Base-by-base conservation (phyloP, 2,113 vertebrate species). In the Cinclus cinclus region DNA sequence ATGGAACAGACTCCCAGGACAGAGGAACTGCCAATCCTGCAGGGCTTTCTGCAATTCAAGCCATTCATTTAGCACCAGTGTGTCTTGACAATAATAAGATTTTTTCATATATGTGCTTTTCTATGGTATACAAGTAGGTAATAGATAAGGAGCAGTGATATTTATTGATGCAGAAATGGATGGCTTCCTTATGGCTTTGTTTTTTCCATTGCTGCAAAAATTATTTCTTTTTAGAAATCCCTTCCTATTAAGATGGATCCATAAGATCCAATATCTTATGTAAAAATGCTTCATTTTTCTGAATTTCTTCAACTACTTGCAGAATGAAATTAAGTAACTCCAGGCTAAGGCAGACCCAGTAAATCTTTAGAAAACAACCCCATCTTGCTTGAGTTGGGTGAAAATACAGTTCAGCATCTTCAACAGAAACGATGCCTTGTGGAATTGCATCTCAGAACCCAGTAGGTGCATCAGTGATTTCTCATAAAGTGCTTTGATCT, bases 401-500 rank as follows among this genome's bases (percentile, higher is more conserved):
- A 81, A 68, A 92, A 60, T 60, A 21, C 3, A 55, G 87, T 76
- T 92, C 77, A 82, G 33, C 28, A 28, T 82, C 87, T 90, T 87
- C 88, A 75, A 12, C 10, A 52, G 95, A 25, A 82, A 27, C 0
- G 3, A 41, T 90, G 79, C 93, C 93, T 83, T 27, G 62, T 92
- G 91, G 89, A 91, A 85, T 35, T 94, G 68, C 60, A 49, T 3
- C 84, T 91, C 75, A 56, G 89, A 89, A 44, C 63, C 78, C 56
- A n/a, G 84, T 17, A 44, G 87, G 55, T 87, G 55, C 70, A 28
- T 30, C 76, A 37, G 80, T 46, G 62, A 44, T 93, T 92, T 50
- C 87, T 69, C 60, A 42, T 50, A 15, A 83, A 41, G 58, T 12
- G 0, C 89, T 96, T 93, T 96, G 92, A 94, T 95, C 83, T 92